Percentiles rank a stretch among this genome's conserved stretches.
These are phyloP conservation scores for Conistra vaccinii DNA, from an alignment of 2,888 invertebrate species.

Conservation along the genomic window DNA sequence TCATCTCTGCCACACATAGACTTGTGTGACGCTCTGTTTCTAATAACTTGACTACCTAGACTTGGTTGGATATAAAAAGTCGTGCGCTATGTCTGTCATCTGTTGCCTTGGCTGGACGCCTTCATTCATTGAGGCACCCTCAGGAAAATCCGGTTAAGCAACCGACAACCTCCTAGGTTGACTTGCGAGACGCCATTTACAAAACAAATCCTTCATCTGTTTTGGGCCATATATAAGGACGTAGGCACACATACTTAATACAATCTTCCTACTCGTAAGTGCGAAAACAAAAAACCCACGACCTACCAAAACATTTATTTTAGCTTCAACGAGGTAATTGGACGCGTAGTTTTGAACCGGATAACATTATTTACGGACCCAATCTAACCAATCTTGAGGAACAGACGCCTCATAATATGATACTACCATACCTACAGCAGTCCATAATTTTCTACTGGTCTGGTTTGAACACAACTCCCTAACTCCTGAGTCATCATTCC, in stretches of 20 bases:
- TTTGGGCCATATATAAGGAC: background rate
- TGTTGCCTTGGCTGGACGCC: no score
- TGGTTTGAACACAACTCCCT: background rate
- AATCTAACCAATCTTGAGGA: conserved; percentile 18
- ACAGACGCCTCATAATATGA: conserved; percentile 1
- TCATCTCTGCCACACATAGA: no score
- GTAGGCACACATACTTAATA: background rate
- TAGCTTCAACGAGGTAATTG: conserved; percentile 25
- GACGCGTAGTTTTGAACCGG: conserved; percentile 30
- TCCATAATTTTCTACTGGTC: conserved; percentile 1
- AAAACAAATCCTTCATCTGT: background rate
- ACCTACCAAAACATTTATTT: background rate
- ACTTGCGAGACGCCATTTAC: no score
- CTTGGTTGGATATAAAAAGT: no score
- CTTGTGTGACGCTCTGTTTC: no score
- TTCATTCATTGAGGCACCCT: no score
- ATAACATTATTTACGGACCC: conserved; percentile 18
- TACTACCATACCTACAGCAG: background rate
- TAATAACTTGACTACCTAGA: no score
- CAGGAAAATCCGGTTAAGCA: no score
- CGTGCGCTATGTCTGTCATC: no score
- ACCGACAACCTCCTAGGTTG: no score
- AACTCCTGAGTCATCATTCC: background rate
- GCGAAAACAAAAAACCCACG: background rate
- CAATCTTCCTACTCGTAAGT: background rate